Base-by-base conservation (phyloP, 2,888 invertebrate species). In the Epirrita christyi region DNA sequence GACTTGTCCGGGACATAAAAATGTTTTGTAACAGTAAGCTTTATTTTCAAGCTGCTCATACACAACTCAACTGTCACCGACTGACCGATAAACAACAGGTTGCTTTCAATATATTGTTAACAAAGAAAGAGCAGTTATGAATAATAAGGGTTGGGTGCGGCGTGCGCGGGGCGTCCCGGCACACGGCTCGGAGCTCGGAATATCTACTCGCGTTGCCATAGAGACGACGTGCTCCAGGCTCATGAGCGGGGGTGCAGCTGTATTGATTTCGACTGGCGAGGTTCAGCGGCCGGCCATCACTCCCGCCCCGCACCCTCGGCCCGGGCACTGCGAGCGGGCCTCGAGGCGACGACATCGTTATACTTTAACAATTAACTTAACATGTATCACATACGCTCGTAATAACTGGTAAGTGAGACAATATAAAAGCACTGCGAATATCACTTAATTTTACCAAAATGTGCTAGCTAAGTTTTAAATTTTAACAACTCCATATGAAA, bases 261-360 rank as follows among this genome's bases (percentile, higher is more conserved):
- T 93, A 93, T 93, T 91, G 93, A 91, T 93, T 91, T 92, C 86
- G 92, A 86, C 80, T 73, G 68, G 75, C 78, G 71, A 80, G 78
- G 91, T 89, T 90, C 88, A 88, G 79, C 89, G 88, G 80, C 90
- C 88, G 83, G 68, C 73, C 68, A 66, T 73, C 53, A 62, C 48
- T 80, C 77, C 79, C 75, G 45, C 70, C 59, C 73, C 78, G 71
- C 72, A 62, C 75, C 21, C 73, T 70, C 55, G 68, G 56, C 63
- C 72, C 64, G 54, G n/a, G 43, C 50, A 55, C 36, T 47, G 21
- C 50, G 43, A 54, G 37, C 53, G 38, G 13, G 42, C 36, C 53
- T 56, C 55, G 59, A 49, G 52, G 40, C 43, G 46, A 29, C 55
- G 45, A 61, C 53, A 43, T 42, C 43, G 44, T 32, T 50, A 40